Evolutionary conservation across 2,888 invertebrate species (phyloP), one percentile per base, ranked within the genome.

Genomic region (Ophion ventricosus): DNA sequence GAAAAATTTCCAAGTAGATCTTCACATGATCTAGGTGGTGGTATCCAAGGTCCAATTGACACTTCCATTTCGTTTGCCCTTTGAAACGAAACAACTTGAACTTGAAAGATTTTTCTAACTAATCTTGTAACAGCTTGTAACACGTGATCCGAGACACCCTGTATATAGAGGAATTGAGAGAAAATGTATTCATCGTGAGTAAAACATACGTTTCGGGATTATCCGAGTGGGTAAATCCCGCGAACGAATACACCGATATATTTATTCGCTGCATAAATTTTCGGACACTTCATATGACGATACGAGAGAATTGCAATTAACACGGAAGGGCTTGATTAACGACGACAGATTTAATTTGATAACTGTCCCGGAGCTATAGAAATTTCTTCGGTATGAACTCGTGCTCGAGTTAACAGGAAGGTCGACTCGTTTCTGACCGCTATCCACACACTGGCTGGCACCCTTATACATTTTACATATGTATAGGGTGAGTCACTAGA

Each of bases 371-470:
- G 66, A 80, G 81, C 57, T 49, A 25, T 82, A 70, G 70, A 82
- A 87, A 83, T 80, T 84, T 87, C 85, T 84, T 80, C 66, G 61
- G 25, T 49, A 49, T 29, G 57, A 77, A 26, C 25, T 43, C n/a
- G 29, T 20, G 26, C 40, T 59, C n/a, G 67, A 59, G 56, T 77
- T 57, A 49, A 25, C 25, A 29, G 4, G 83, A 87, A 89, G 87
- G 88, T 89, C 87, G 88, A 88, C 90, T 90, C 89, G 90, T 91
- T 91, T 90, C 89, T 90, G 87, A 88, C 90, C 87, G 87, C 86
- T 77, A 82, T 66, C 79, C 80, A 79, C 35, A 74, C 61, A 20
- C 57, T 56, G 73, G 76, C 57, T 56, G 73, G 76, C 80, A 80
- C 8, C 72, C 23, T 29, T 29, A 1, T 14, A 63, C 29, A 49